Conservation (phyloP, 2,113 vertebrate species). For the Gymnogyps californianus region DNA sequence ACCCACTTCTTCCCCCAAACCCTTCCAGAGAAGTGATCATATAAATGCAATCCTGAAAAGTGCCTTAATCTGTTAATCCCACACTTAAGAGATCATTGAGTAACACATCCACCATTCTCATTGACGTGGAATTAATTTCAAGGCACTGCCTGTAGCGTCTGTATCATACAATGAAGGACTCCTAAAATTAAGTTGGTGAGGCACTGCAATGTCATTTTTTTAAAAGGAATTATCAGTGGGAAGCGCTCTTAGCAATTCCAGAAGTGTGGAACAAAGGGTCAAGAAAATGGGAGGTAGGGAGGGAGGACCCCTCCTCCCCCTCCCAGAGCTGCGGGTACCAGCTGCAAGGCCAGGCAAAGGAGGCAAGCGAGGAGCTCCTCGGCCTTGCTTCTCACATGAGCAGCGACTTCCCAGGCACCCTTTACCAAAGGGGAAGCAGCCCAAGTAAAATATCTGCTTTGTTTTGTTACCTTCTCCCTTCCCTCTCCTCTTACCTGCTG, state of each 20-base stretch:
- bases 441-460: not conserved
- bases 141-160: not conserved
- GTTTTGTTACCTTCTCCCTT: not conserved
- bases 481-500: not conserved
- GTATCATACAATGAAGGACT: not conserved
- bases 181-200: not conserved
- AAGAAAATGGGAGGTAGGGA: not conserved
- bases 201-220: not conserved
- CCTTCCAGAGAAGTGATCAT: not conserved
- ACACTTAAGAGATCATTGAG: not conserved
- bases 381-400: not conserved
- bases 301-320: not conserved
- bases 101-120: not conserved
- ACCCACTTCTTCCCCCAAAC: not conserved
- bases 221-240: not conserved
- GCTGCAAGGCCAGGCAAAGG: fast-evolving
- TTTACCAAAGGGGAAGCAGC: not conserved
- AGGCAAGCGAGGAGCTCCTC: not conserved
- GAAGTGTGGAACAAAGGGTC: not conserved
- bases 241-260: not conserved
- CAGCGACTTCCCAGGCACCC: not conserved
- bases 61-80: not conserved
- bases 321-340: not conserved
- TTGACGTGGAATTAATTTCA: not conserved
- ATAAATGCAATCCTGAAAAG: not conserved